Percentiles rank a stretch among this genome's conserved stretches.
Conservation (phyloP, 2,888 invertebrate species). For the Caenorhabditis becei region DNA sequence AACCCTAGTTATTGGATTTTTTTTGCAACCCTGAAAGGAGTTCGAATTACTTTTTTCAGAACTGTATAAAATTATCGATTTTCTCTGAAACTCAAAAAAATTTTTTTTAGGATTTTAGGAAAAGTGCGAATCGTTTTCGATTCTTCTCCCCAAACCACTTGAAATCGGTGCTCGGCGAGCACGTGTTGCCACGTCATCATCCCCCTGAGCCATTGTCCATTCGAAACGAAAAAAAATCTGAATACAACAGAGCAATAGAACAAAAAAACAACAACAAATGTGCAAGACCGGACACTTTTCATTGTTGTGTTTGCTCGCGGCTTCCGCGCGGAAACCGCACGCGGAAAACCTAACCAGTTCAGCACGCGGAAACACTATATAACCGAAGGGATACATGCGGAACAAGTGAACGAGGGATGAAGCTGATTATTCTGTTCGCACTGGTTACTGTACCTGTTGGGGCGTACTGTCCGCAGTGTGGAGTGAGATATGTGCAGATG, state of each 20-base stretch:
- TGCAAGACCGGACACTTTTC: neutral
- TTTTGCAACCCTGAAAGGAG: no score
- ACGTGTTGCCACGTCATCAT: no score
- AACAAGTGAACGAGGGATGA: neutral
- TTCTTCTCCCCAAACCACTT: no score
- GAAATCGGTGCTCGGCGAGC: no score
- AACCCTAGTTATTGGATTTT: no score
- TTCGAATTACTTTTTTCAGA: no score
- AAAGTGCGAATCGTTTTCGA: no score
- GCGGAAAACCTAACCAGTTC: neutral
- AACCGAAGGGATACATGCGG: neutral
- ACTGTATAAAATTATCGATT: no score
- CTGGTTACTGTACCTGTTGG: neutral
- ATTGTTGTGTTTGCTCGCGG: neutral
- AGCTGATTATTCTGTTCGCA: neutral
- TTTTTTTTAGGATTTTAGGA: no score
- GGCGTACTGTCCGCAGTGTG: neutral
- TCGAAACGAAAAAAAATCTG: no score
- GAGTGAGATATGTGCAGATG: neutral
- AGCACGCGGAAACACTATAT: neutral
- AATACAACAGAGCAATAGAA: slow-evolving; percentile 7
- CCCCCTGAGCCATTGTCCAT: no score
- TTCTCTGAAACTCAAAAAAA: no score
- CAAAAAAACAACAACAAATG: slow-evolving; percentile 11
- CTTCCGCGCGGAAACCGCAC: neutral